phyloP scores from a whole-genome alignment of 2,888 invertebrate species.

The Prenolepis imparis region DNA sequence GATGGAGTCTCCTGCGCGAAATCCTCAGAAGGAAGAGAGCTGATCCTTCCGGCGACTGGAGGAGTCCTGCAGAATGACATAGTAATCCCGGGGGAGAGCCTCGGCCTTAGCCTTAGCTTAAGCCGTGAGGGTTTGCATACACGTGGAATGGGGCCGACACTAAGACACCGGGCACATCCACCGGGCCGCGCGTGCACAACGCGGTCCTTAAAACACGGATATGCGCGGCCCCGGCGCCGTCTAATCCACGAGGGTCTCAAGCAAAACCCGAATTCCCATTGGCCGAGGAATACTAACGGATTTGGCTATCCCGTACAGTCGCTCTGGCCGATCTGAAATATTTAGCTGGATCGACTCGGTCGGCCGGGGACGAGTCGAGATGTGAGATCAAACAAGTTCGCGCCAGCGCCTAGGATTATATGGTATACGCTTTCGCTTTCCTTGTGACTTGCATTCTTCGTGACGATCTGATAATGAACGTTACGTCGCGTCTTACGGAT shows the following conservation, averaged over 20 bases:
- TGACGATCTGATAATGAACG: constrained; percentile 15
- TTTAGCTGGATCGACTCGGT: constrained; percentile 73
- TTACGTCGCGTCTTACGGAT: not conserved
- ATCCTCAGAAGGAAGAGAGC: constrained; percentile 81
- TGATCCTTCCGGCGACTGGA: constrained; percentile 82
- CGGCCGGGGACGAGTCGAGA: constrained; percentile 28
- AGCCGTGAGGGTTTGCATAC: constrained; percentile 85
- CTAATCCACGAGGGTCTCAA: constrained; percentile 80
- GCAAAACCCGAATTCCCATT: constrained; percentile 77
- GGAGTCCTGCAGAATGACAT: constrained; percentile 82
- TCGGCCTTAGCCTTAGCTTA: constrained; percentile 84
- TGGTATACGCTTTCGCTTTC: not conserved
- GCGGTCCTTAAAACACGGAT: constrained; percentile 77
- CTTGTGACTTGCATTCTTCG: constrained; percentile 33
- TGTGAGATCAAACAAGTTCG: constrained; percentile 67
- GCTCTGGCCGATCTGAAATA: constrained; percentile 75
- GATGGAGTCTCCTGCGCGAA: constrained; percentile 74
- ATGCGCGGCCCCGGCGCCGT: constrained; percentile 70
- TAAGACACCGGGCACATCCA: constrained; percentile 69
- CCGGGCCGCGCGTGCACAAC: constrained; percentile 53
- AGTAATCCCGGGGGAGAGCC: constrained; percentile 84
- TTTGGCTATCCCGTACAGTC: constrained; percentile 72
- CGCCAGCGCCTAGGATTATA: constrained; percentile 20
- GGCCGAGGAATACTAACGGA: constrained; percentile 73
- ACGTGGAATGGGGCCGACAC: constrained; percentile 73